These are phyloP conservation scores for Lycocerus yunnanus DNA, from an alignment of 2,888 invertebrate genomes.

Conservation along the genomic window DNA sequence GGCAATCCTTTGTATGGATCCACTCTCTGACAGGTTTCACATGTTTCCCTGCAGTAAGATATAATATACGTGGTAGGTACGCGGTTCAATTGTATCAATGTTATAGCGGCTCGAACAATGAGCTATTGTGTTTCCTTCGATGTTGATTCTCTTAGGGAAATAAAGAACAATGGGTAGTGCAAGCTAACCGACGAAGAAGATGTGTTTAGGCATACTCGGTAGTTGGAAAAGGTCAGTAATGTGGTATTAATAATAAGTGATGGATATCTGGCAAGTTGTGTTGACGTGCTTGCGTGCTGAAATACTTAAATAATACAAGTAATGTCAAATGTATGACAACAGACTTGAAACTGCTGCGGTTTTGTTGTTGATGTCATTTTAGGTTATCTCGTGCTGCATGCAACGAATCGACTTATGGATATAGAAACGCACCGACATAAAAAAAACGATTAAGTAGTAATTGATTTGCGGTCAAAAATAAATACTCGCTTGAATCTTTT, in stretches of 20 bases:
- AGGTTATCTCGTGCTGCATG: constrained; percentile 21
- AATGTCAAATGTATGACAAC: constrained; percentile 29
- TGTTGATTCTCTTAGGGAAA: constrained; percentile 15
- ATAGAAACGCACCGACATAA: not conserved
- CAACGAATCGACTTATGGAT: not conserved
- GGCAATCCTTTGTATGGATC: constrained; percentile 24
- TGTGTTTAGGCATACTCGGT: constrained; percentile 13
- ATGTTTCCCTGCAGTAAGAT: constrained; percentile 31
- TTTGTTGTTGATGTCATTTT: constrained; percentile 20
- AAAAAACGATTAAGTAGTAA: constrained; percentile 9
- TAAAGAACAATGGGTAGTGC: constrained; percentile 14
- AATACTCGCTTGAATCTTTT: not conserved
- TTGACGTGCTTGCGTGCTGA: constrained; percentile 27
- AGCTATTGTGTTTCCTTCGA: constrained; percentile 26
- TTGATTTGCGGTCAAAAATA: constrained; percentile 4
- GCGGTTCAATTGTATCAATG: constrained; percentile 31
- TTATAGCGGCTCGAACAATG: constrained; percentile 30
- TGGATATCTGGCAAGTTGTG: constrained; percentile 20
- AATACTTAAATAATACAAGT: constrained; percentile 29
- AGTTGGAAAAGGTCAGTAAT: constrained; percentile 28
- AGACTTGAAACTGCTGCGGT: constrained; percentile 24
- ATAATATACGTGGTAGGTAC: constrained; percentile 27
- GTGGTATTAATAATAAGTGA: constrained; percentile 28
- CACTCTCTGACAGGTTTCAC: constrained; percentile 31
- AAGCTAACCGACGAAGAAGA: constrained; percentile 16